phyloP scores from a whole-genome alignment of 2,113 vertebrate genomes.

The Syngnathus floridae region DNA sequence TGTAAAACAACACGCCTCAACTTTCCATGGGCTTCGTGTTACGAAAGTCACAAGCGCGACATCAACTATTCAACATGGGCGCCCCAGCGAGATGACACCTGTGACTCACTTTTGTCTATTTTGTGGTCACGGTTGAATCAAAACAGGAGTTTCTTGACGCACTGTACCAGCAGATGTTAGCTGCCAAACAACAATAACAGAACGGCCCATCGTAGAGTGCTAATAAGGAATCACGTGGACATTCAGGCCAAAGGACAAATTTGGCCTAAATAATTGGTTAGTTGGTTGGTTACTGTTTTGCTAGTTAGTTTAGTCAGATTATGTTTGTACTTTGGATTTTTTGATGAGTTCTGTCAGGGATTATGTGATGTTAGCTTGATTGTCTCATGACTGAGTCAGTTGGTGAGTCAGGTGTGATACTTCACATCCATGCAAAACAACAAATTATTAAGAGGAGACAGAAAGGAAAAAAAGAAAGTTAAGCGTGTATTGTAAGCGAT shows the following conservation, averaged over 20 bases:
- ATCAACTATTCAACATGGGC: slow-evolving; percentile 68
- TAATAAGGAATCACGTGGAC: not conserved
- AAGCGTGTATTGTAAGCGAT: not conserved
- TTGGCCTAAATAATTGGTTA: not conserved
- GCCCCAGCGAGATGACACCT: slow-evolving; percentile 34
- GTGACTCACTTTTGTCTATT: slow-evolving; percentile 28
- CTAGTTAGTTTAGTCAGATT: too few relatives aligned
- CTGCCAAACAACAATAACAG: not conserved
- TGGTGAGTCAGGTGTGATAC: too few relatives aligned
- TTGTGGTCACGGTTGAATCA: slow-evolving; percentile 31
- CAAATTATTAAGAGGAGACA: too few relatives aligned
- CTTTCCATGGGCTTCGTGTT: slow-evolving; percentile 60
- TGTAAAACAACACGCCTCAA: slow-evolving; percentile 39
- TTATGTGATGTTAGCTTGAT: too few relatives aligned
- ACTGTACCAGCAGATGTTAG: not conserved
- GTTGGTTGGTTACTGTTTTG: too few relatives aligned
- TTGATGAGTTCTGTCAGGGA: too few relatives aligned
- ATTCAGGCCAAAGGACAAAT: too few relatives aligned
- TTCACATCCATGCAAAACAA: too few relatives aligned
- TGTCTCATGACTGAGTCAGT: too few relatives aligned
- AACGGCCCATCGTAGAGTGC: not conserved
- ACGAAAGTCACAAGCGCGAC: slow-evolving; percentile 38
- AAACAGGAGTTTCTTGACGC: slow-evolving; percentile 7
- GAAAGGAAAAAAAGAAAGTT: not conserved
- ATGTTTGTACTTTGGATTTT: too few relatives aligned